A percentile compares a stretch with the other conserved stretches of the same genome.
Conservation (phyloP, 1,140 invertebrate species). For the Arctopsyche grandis region DNA sequence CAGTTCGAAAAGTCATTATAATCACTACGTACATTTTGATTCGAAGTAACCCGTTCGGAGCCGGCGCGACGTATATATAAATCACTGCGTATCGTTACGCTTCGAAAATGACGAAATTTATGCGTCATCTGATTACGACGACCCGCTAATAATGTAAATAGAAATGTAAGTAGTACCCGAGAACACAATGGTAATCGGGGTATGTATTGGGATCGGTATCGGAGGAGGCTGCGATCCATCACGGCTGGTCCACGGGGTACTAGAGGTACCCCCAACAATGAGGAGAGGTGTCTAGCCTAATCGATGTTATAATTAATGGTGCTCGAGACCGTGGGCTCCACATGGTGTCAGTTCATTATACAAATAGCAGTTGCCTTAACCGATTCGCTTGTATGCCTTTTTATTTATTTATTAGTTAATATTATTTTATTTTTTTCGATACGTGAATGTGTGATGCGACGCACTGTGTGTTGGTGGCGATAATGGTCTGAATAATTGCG, state of each 20-base stretch:
- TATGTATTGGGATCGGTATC: neutral
- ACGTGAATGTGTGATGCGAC: neutral
- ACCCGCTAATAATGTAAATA: neutral
- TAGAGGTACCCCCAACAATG: constrained; percentile 11
- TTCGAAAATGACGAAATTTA: neutral
- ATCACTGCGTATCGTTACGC: neutral
- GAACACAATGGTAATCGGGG: neutral
- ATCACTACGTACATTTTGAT: neutral
- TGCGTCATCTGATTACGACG: constrained; percentile 12
- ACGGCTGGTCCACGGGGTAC: neutral
- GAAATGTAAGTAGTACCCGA: neutral
- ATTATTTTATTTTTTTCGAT: constrained; percentile 6
- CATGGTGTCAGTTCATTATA: constrained; percentile 40
- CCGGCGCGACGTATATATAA: neutral
- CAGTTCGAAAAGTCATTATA: constrained; percentile 1
- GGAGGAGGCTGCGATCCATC: constrained; percentile 9
- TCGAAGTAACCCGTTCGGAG: neutral
- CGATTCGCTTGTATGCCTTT: neutral
- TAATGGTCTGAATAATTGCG: constrained; percentile 33
- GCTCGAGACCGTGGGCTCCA: constrained; percentile 10
- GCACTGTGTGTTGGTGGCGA: neutral
- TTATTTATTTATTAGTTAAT: neutral
- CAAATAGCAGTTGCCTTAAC: constrained; percentile 29
- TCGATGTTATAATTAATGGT: constrained; percentile 39
- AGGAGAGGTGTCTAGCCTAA: constrained; percentile 35